These are phyloP conservation scores for Thalassoma bifasciatum DNA, from an alignment of 2,113 vertebrate species.

Conservation along the genomic window DNA sequence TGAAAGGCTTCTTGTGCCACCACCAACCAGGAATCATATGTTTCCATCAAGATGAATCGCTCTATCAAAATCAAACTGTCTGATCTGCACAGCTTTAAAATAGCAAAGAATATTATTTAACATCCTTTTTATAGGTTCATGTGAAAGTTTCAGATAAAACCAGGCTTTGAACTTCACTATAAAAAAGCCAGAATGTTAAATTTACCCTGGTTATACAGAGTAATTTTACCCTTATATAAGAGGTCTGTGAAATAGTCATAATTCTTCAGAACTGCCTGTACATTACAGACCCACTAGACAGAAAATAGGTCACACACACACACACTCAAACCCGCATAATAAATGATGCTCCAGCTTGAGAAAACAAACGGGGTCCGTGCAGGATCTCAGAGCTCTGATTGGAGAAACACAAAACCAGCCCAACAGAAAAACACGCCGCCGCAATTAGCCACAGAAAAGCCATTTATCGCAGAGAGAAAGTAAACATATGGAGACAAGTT, in stretches of 20 bases:
- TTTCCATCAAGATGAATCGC: slow-evolving; percentile 42
- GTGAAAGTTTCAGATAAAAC: background rate
- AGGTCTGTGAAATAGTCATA: background rate
- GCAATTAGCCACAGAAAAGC: slow-evolving; percentile 70
- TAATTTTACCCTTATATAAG: background rate
- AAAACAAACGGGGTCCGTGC: slow-evolving; percentile 65
- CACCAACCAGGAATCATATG: slow-evolving; percentile 40
- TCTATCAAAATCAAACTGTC: slow-evolving; percentile 29
- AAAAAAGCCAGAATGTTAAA: background rate
- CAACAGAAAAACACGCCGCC: slow-evolving; percentile 53
- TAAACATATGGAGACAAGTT: slow-evolving; percentile 67
- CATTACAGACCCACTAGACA: slow-evolving; percentile 26
- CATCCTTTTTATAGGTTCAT: background rate
- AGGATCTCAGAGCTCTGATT: slow-evolving; percentile 69
- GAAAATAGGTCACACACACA: slow-evolving; percentile 14
- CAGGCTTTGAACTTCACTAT: background rate
- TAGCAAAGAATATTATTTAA: background rate
- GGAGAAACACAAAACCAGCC: slow-evolving; percentile 71
- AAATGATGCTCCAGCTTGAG: slow-evolving; percentile 61
- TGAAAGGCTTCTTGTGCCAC: slow-evolving; percentile 33
- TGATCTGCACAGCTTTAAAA: background rate
- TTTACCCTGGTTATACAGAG: background rate
- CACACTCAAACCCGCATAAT: slow-evolving; percentile 42
- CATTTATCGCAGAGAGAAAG: slow-evolving; percentile 61
- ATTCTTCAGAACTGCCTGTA: slow-evolving; percentile 5